Evolutionary conservation across 2,113 vertebrate genomes (phyloP), one percentile per base, ranked within the genome.

Genomic region (Myodes glareolus): DNA sequence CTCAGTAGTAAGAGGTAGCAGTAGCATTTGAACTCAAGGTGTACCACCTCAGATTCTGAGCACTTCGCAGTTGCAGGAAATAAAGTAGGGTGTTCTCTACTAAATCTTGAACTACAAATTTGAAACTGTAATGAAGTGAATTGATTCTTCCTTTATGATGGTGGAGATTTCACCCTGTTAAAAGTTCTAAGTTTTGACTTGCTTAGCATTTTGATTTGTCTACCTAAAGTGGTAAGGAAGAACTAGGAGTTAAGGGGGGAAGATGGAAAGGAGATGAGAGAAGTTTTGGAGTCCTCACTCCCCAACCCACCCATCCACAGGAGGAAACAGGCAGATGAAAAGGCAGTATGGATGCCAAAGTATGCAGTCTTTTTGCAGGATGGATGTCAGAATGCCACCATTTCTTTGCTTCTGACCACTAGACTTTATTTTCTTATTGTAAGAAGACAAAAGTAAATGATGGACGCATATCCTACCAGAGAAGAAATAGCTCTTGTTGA

Each of bases 211-310:
- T 76, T 91, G 16, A 14, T 94, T 81, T 91, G 12, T 91, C 12
- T 61, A 21, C 85, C 86, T 94, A 76, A 91, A 91, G 76, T 94
- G 76, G 36, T 78, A 65, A 94, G 6, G 91, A 47, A 88, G 5
- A 94, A 29, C 31, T 84, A 61, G 88, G 19, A 93, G n/a, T 85
- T 93, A 78, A 92, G n/a, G 91, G 39, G 95, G 95, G 52, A 95
- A 91, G 19, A 81, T 77, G 36, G 63, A 91, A 36, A 92, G 42
- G 80, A 94, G 52, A 61, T 86, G 5, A 17, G 50, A 92, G 5
- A 5, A 36, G n/a, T 61, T 91, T n/a, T 72, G 47, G 45, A 52
- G 45, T 33, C 84, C 7, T 33, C 16, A 8, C 31, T 21, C 27
- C 61, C 19, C 12, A 21, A 58, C 6, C 19, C 19, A 58, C 29